These are phyloP conservation scores for Speoplatyrhinus poulsoni DNA, from an alignment of 2,113 vertebrate genomes.

Conservation along the genomic window DNA sequence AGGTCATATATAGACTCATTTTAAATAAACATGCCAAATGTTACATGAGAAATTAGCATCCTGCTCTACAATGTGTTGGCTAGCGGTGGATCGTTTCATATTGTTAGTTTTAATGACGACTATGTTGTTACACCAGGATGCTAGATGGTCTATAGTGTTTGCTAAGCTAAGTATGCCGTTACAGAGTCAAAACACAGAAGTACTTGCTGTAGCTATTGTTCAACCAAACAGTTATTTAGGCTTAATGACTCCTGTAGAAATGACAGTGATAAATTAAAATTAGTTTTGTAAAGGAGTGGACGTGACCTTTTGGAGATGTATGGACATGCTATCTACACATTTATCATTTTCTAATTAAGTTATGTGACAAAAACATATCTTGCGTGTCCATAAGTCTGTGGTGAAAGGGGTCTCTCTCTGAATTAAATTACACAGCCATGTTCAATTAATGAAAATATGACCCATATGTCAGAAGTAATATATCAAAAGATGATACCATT, in stretches of 20 bases:
- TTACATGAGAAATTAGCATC: too few relatives aligned
- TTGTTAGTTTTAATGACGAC: too few relatives aligned
- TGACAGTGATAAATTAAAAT: conserved; percentile 43
- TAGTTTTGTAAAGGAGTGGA: conserved; percentile 33
- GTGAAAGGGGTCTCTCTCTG: conserved; percentile 54
- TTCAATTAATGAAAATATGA: conserved; percentile 73
- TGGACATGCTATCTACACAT: conserved; percentile 42
- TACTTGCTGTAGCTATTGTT: background rate
- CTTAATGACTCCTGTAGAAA: conserved; percentile 19
- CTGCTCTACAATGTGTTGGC: too few relatives aligned
- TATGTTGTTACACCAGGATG: too few relatives aligned
- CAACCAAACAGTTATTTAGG: background rate
- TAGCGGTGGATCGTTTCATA: too few relatives aligned
- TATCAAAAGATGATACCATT: conserved; percentile 33
- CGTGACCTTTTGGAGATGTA: conserved; percentile 61
- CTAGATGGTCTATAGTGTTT: too few relatives aligned
- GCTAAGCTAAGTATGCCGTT: too few relatives aligned
- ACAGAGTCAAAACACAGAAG: too few relatives aligned
- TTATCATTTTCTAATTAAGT: conserved; percentile 75
- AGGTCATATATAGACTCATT: too few relatives aligned
- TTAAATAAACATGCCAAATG: too few relatives aligned
- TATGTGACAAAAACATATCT: conserved; percentile 63
- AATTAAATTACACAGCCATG: conserved; percentile 61
- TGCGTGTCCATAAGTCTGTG: conserved; percentile 49
- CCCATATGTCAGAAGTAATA: conserved; percentile 66